Base-by-base conservation (phyloP, 2,113 vertebrate species). In the Acanthisitta chloris region DNA sequence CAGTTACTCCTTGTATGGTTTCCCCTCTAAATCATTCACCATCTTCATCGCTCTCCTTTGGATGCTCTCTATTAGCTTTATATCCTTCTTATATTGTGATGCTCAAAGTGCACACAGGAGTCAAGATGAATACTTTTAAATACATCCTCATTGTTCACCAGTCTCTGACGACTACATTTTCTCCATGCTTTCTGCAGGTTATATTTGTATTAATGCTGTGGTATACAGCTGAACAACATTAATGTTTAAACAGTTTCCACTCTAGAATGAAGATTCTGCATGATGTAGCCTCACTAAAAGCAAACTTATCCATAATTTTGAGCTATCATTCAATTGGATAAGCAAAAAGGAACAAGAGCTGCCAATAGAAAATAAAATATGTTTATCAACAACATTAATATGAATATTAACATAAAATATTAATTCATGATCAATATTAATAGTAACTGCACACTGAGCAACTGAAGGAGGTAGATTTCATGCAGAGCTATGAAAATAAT, bases 81-180 rank as follows among this genome's bases (percentile, higher is more conserved):
- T 33, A 55, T 36, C 20, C 18, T n/a, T n/a, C n/a, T 29, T 29
- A 5, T 29, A 20, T 8, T 45, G 10, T 38, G 15, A 19, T 14
- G 5, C 18, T 81, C 4, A 2, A 59, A 29, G 10, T 38, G 10
- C 38, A 16, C 25, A 29, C 15, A 59, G 33, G 52, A 25, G 33
- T 45, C 23, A 9, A 51, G 17, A 15, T 4, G 15, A 29, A 29
- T 14, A 17, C 15, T 73, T 48, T 28, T 43, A 71, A 79, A 64
- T 24, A 52, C 18, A 8, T 38, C 13, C 4, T 72, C 4, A 1
- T 58, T 0, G 2, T 4, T 69, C 49, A 46, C 7, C 1, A 4
- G 1, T 58, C 31, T 40, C 81, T 31, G 25, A n/a, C 73, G 3
- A 21, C 21, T 48, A 14, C 23, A 52, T 79, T 92, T 95, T 79